These are phyloP conservation scores for Procavia capensis DNA, from an alignment of 2,113 vertebrate genomes.

Conservation along the genomic window DNA sequence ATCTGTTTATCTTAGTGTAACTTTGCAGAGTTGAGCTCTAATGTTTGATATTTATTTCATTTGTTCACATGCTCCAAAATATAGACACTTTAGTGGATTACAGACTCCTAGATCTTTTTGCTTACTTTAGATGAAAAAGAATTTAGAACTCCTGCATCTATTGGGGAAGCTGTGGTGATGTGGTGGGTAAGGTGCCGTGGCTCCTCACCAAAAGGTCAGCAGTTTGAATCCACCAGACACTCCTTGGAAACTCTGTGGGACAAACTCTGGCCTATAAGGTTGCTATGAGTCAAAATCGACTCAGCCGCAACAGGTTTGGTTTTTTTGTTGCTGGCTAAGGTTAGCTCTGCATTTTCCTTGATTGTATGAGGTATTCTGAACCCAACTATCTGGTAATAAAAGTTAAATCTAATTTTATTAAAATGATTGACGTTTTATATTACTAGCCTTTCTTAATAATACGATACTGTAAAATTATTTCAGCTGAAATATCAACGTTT, in stretches of 20 bases:
- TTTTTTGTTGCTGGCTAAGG: too few species aligned
- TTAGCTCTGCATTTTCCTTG: conserved; percentile 49
- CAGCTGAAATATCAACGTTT: conserved; percentile 72
- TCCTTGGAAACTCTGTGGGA: too few species aligned
- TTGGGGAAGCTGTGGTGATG: too few species aligned
- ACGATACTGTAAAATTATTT: conserved; percentile 63
- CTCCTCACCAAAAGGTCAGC: too few species aligned
- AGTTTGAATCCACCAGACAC: too few species aligned
- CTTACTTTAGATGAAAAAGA: background rate
- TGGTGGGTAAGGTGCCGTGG: too few species aligned
- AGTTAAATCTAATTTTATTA: conserved; percentile 43
- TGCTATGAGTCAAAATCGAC: too few species aligned
- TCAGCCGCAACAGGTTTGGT: too few species aligned
- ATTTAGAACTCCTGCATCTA: background rate
- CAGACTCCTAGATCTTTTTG: background rate
- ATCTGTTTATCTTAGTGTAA: background rate
- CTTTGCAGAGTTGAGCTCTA: background rate
- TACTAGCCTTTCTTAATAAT: conserved; percentile 58
- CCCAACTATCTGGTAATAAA: conserved; percentile 4
- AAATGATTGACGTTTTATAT: conserved; percentile 58
- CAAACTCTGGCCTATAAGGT: too few species aligned
- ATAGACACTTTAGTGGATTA: background rate
- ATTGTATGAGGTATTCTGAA: conserved; percentile 5
- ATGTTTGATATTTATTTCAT: conserved; percentile 9
- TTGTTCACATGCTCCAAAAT: conserved; percentile 39